A percentile compares a stretch with the other conserved stretches of the same genome.
Evolutionary conservation across 2,113 vertebrate genomes (phyloP).

Genomic region (Hoplias malabaricus): DNA sequence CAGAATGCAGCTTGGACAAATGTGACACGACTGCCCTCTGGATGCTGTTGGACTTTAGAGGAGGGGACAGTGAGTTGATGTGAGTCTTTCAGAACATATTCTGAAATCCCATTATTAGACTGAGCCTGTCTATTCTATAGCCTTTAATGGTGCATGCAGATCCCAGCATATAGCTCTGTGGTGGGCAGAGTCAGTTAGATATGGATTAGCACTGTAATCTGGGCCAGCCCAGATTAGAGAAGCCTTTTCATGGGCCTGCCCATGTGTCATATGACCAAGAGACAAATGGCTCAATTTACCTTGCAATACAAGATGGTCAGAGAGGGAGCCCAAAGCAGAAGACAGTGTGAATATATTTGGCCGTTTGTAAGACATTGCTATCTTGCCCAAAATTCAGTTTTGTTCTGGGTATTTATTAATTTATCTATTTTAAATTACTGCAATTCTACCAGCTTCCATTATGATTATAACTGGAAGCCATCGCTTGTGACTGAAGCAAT

Average conservation of each 20-base stretch:
- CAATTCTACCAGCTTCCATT: conserved; percentile 53
- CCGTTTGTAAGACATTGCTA: not conserved
- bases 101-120: conserved; percentile 1
- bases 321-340: conserved; percentile 16
- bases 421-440: too few species aligned
- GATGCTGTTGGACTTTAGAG: not conserved
- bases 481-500: not conserved
- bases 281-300: conserved; percentile 58
- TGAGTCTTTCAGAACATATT: not conserved
- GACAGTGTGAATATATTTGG: conserved; percentile 19
- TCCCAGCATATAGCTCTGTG: conserved; percentile 30
- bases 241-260: conserved; percentile 52
- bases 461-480: conserved; percentile 51
- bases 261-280: conserved; percentile 59
- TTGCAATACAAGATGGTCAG: conserved; percentile 49
- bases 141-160: conserved; percentile 13
- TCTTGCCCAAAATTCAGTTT: not conserved
- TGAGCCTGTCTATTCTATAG: conserved; percentile 11
- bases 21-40: not conserved
- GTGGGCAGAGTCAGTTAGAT: conserved; percentile 45
- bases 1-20: not conserved
- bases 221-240: conserved; percentile 75
- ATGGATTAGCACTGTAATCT: conserved; percentile 75
- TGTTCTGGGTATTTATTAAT: too few species aligned
- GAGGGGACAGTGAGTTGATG: not conserved